Evolutionary conservation across 2,888 invertebrate genomes (phyloP).

Genomic region (Fissipunctia ypsillon): DNA sequence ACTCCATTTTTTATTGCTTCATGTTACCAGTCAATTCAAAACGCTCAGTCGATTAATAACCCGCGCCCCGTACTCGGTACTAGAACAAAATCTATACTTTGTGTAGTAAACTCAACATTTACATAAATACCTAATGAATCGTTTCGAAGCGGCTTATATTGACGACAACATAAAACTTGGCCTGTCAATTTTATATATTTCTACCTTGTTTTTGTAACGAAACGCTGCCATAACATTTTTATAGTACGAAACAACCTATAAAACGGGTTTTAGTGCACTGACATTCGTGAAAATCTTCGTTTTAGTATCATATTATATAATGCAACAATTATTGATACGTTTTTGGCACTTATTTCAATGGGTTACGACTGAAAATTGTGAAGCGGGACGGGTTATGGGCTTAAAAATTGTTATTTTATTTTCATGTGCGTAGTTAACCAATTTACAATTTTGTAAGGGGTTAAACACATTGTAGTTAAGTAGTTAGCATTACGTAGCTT

Average conservation of each 20-base stretch:
- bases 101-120: slow-evolving; percentile 73
- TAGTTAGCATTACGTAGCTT: not conserved
- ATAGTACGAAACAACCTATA: slow-evolving; percentile 82
- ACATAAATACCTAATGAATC: slow-evolving; percentile 77
- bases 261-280: slow-evolving; percentile 78
- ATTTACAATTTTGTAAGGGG: slow-evolving; percentile 30
- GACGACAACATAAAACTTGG: slow-evolving; percentile 79
- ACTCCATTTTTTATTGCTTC: slow-evolving; percentile 12
- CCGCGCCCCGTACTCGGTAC: slow-evolving; percentile 47
- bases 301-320: slow-evolving; percentile 69
- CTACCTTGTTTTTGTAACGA: slow-evolving; percentile 80
- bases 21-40: slow-evolving; percentile 41
- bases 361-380: slow-evolving; percentile 46
- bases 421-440: slow-evolving; percentile 25
- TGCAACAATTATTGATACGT: slow-evolving; percentile 48
- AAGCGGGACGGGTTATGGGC: not conserved
- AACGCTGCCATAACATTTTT: slow-evolving; percentile 85
- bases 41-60: slow-evolving; percentile 58
- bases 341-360: slow-evolving; percentile 41
- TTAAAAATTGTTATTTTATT: slow-evolving; percentile 44
- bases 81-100: slow-evolving; percentile 70
- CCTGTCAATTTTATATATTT: slow-evolving; percentile 82
- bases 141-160: slow-evolving; percentile 67
- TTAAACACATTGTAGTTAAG: not conserved
- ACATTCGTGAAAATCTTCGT: slow-evolving; percentile 75